phyloP scores from a whole-genome alignment of 2,797 vertebrate genomes.

The Parotocinclus haroldoi region DNA sequence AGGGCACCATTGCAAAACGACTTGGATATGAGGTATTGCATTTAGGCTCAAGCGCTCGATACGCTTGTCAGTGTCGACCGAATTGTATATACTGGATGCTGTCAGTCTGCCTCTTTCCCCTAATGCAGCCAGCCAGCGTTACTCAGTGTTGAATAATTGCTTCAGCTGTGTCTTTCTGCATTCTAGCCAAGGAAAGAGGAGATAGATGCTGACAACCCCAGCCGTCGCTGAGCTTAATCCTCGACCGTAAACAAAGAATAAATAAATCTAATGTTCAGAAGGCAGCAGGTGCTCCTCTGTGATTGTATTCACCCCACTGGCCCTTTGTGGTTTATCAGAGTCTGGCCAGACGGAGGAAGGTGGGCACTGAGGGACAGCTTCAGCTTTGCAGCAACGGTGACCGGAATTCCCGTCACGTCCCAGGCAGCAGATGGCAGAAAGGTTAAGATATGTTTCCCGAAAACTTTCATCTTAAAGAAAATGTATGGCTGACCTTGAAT shows the following conservation, averaged over 20 bases:
- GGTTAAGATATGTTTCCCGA: constrained; percentile 7
- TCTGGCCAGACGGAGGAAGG: constrained; percentile 46
- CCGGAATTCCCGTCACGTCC: constrained; percentile 3
- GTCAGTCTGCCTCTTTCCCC: too few relatives aligned
- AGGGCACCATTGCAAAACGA: too few relatives aligned
- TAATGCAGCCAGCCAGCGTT: constrained; percentile 1
- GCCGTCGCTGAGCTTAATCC: constrained; percentile 43
- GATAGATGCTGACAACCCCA: constrained; percentile 39
- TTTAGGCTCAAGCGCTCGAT: too few relatives aligned
- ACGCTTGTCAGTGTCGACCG: too few relatives aligned
- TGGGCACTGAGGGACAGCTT: not conserved
- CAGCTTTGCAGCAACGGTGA: not conserved
- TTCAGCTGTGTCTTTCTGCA: too few relatives aligned
- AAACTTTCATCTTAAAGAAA: constrained; percentile 11
- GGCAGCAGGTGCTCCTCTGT: constrained; percentile 51
- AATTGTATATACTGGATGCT: too few relatives aligned
- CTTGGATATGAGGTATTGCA: too few relatives aligned
- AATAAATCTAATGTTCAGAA: constrained; percentile 53
- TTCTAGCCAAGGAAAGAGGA: constrained; percentile 13
- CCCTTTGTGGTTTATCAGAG: constrained; percentile 60
- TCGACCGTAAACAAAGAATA: constrained; percentile 48
- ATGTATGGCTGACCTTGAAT: not conserved
- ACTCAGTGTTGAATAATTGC: not conserved
- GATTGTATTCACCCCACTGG: constrained; percentile 33
- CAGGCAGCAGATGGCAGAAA: constrained; percentile 17